phyloP scores from a whole-genome alignment of 1,140 invertebrate genomes.

The Drosophila persimilis region DNA sequence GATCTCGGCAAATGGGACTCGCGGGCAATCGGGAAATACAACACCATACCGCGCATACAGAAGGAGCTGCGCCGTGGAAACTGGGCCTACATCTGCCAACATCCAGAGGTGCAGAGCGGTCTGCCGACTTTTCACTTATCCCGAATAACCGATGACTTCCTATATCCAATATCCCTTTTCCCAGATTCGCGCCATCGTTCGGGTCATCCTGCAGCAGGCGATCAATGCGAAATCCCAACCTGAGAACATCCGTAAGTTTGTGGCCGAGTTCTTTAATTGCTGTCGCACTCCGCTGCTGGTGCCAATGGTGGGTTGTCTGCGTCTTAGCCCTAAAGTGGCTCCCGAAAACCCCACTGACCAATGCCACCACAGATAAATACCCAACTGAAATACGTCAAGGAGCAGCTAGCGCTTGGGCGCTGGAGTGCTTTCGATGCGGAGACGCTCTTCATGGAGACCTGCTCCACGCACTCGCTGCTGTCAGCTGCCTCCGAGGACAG shows the following conservation, averaged over 20 bases:
- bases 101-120: constrained; percentile 53
- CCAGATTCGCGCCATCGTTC: constrained; percentile 64
- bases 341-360: too few species aligned
- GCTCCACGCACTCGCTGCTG: constrained; percentile 57
- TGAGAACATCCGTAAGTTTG: constrained; percentile 35
- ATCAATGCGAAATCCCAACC: constrained; percentile 51
- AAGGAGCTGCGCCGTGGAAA: constrained; percentile 54
- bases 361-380: constrained; percentile 45
- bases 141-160: background rate
- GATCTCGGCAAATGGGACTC: constrained; percentile 63
- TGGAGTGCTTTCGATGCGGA: constrained; percentile 68
- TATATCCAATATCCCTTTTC: background rate
- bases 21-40: constrained; percentile 46
- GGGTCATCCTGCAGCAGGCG: constrained; percentile 58
- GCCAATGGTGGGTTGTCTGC: constrained; percentile 41
- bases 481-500: constrained; percentile 44
- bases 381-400: constrained; percentile 64
- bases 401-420: constrained; percentile 55
- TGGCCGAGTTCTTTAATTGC: constrained; percentile 60
- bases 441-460: constrained; percentile 60
- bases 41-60: constrained; percentile 45
- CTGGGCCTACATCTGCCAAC: constrained; percentile 52
- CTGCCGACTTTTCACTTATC: too few species aligned
- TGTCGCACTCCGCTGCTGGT: constrained; percentile 44
- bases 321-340: too few species aligned